phyloP scores from a whole-genome alignment of 2,113 vertebrate genomes.

The Fulmarus glacialis region DNA sequence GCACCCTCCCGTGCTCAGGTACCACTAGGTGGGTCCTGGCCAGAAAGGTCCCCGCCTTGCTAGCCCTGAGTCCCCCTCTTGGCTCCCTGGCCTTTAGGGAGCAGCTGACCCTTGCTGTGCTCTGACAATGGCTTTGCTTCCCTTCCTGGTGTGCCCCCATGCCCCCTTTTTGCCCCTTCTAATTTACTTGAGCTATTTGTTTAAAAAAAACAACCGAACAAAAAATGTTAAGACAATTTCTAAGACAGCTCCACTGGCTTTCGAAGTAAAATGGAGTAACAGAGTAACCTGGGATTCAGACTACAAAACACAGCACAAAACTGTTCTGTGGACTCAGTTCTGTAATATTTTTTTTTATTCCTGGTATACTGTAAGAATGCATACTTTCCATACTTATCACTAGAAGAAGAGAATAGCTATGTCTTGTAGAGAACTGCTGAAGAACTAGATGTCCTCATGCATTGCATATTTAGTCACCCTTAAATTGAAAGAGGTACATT shows the following conservation, averaged over 20 bases:
- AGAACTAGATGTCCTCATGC: not conserved
- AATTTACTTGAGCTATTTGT: not conserved
- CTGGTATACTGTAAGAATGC: not conserved
- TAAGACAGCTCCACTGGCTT: not conserved
- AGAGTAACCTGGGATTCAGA: not conserved
- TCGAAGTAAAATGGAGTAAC: not conserved
- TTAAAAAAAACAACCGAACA: not conserved
- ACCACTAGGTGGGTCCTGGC: not conserved
- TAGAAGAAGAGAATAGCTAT: not conserved
- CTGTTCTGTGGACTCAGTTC: not conserved
- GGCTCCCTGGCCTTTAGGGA: not conserved
- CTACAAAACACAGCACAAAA: not conserved
- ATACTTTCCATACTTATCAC: not conserved
- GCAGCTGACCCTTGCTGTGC: not conserved
- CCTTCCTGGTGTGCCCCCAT: not conserved
- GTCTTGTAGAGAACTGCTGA: not conserved
- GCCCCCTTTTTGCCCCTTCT: accelerated
- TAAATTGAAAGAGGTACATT: not conserved
- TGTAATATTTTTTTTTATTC: not conserved
- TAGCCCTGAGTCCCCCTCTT: not conserved
- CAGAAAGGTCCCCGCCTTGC: not conserved
- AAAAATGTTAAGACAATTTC: not conserved
- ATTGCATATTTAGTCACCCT: not conserved
- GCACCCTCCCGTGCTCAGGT: not conserved
- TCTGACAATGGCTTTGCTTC: not conserved